A percentile compares a stretch with the other conserved stretches of the same genome.
phyloP scores from a whole-genome alignment of 2,888 invertebrate genomes.

The Magallana nippona region DNA sequence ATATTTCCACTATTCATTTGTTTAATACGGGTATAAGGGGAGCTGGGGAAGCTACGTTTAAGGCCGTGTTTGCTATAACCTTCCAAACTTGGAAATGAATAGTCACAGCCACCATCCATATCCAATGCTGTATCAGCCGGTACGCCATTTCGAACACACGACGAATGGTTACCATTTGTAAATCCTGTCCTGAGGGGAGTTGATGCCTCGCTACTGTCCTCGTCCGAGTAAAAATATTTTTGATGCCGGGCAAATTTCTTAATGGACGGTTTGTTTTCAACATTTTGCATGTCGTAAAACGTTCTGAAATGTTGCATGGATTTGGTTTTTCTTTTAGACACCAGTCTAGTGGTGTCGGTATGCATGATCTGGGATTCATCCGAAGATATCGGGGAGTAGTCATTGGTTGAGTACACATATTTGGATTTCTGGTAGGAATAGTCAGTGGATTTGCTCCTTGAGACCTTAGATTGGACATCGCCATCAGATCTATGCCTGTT shows the following conservation, averaged over 20 bases:
- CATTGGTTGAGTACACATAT: neutral
- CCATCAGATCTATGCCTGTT: conserved; percentile 7
- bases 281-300: conserved; percentile 24
- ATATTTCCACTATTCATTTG: conserved; percentile 80
- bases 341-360: conserved; percentile 15
- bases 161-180: conserved; percentile 1
- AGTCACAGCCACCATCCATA: conserved; percentile 25
- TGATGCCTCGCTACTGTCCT: neutral
- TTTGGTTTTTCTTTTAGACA: conserved; percentile 19
- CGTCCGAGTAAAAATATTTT: conserved; percentile 40
- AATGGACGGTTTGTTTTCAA: conserved; percentile 27
- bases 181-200: neutral
- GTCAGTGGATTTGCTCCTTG: conserved; percentile 5
- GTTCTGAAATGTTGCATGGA: conserved; percentile 26
- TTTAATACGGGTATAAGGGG: conserved; percentile 79
- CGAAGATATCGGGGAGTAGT: neutral
- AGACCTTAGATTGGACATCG: neutral
- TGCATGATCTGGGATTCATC: conserved; percentile 15
- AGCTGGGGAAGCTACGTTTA: conserved; percentile 74
- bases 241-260: conserved; percentile 37
- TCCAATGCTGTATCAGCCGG: neutral
- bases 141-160: conserved; percentile 4
- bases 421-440: conserved; percentile 9
- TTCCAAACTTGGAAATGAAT: conserved; percentile 57
- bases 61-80: conserved; percentile 64